Percentiles rank a stretch among this genome's conserved stretches.
Conservation (phyloP, 2,113 vertebrate genomes). For the Podarcis raffonei region DNA sequence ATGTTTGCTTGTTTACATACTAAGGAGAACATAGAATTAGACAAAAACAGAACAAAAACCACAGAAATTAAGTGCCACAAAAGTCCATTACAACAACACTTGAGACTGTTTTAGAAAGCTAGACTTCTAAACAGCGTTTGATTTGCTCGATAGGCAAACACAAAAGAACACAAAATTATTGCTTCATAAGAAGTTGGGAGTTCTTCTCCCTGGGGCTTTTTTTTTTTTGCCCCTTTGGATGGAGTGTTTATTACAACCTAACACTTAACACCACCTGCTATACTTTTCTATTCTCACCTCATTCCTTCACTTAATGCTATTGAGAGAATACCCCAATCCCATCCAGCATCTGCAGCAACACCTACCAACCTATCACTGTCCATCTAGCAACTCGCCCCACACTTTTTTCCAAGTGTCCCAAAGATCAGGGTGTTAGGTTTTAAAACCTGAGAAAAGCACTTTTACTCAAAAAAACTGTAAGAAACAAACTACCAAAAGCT, state of each 20-base stretch:
- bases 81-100: background rate
- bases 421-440: background rate
- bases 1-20: background rate
- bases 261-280: background rate
- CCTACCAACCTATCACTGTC: background rate
- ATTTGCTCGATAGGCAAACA: background rate
- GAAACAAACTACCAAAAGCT: background rate
- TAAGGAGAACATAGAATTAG: background rate
- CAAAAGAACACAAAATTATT: background rate
- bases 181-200: background rate
- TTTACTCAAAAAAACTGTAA: background rate
- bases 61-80: slow-evolving; percentile 8
- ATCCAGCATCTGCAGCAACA: background rate
- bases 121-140: background rate
- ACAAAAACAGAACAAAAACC: background rate
- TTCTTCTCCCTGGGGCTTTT: background rate
- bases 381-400: background rate
- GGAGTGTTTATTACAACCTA: background rate
- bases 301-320: background rate
- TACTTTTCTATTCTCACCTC: background rate
- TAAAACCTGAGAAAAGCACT: background rate
- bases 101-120: background rate
- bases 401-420: background rate
- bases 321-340: background rate
- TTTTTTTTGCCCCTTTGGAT: background rate